A percentile compares a stretch with the other conserved stretches of the same genome.
These are phyloP conservation scores for Drosophila histrio DNA, from an alignment of 2,888 invertebrate species.

Conservation along the genomic window DNA sequence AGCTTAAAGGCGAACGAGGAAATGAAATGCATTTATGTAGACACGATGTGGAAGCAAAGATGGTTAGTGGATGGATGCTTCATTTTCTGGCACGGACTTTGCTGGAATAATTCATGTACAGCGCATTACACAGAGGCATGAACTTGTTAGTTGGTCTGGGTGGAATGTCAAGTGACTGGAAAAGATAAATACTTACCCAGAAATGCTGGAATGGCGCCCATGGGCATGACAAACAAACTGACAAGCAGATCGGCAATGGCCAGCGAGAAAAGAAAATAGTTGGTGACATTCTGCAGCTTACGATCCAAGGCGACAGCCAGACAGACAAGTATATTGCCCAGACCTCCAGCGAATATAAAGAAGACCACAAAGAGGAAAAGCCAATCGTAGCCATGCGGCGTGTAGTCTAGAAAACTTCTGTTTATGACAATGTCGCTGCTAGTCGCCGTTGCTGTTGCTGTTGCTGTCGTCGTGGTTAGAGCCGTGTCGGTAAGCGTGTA, in stretches of 20 bases:
- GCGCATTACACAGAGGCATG: constrained; percentile 5
- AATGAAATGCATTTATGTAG: constrained; percentile 8
- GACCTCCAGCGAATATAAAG: constrained; percentile 94
- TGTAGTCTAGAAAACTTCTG: constrained; percentile 60
- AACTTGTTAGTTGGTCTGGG: not conserved
- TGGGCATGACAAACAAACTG: constrained; percentile 97
- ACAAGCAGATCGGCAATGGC: constrained; percentile 97
- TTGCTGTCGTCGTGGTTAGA: constrained; percentile 35
- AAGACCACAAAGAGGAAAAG: constrained; percentile 92
- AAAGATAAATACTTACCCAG: constrained; percentile 89
- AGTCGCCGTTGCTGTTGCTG: constrained; percentile 22
- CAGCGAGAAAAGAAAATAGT: constrained; percentile 96
- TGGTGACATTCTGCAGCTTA: constrained; percentile 96
- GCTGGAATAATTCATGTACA: constrained; percentile 51
- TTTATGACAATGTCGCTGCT: constrained; percentile 30
- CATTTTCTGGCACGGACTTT: constrained; percentile 22
- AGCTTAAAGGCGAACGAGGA: constrained; percentile 1
- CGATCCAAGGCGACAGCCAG: constrained; percentile 96
- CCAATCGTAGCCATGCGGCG: constrained; percentile 88
- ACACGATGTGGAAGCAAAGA: constrained; percentile 1
- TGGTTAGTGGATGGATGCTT: constrained; percentile 4
- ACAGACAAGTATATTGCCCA: constrained; percentile 97
- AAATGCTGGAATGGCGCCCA: constrained; percentile 96
- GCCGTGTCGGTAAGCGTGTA: constrained; percentile 53
- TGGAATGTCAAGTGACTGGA: not conserved